Evolutionary conservation across 2,113 vertebrate species (phyloP), one percentile per base, ranked within the genome.

Genomic region (Archilochus colubris): DNA sequence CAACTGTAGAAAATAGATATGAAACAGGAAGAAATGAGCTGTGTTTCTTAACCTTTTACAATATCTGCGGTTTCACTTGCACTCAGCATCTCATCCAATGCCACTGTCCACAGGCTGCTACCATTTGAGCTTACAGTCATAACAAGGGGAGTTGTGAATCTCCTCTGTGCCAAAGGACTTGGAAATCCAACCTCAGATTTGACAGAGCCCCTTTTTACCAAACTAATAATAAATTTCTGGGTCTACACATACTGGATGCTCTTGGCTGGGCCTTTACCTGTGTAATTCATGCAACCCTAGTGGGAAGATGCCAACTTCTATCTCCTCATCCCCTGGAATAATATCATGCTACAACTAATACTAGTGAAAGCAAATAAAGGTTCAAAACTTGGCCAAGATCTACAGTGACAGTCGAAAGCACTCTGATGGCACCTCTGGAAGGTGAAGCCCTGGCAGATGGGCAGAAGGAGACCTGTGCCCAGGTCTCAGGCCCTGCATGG

Each of bases 371-470:
- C 22, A 77, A 78, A 63, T 40, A 22, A 67, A 82, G 54, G 40
- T 57, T 58, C 67, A 58, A 74, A 91, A 66, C 14, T 40, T 68
- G 38, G 43, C 28, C 2, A 3, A 67, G 31, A 27, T 62, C 31
- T 68, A 51, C 12, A 70, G 53, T 0, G 2, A 46, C 48, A 78
- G 31, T 31, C 1, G 5, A 86, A 20, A 62, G 30, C 0, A 0
- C 48, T 51, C 55, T 63, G 50, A 69, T 33, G 38, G 50, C 40
- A 38, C 27, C 31, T 69, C 68, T 48, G 40, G 48, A 48, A 69
- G 31, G 21, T 31, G 20, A 33, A 75, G 48, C 23, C 23, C 63
- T 12, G 25, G 19, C 16, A 67, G 22, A 20, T 28, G 31, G 4
- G 19, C 28, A 50, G 44, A 48, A 76, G 58, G 38, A 72, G 59